Base-by-base conservation (phyloP, 2,113 vertebrate species). In the Limnothrissa miodon region DNA sequence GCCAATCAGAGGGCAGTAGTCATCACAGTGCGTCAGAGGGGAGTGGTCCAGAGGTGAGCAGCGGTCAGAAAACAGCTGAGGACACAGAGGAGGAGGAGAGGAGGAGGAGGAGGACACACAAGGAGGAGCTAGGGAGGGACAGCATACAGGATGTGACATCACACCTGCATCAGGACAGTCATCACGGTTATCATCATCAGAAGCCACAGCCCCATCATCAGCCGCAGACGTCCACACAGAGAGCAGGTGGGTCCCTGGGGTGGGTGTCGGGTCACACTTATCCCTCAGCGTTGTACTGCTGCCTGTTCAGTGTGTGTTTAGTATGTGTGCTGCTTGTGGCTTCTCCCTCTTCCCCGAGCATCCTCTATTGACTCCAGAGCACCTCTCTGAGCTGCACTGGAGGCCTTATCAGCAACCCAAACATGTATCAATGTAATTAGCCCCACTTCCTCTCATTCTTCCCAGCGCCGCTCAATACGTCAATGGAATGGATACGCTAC, bases 201-300 rank as follows among this genome's bases (percentile, higher is more conserved):
- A 82, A 82, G 59, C 80, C 85, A 36, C 81, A 86, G 83, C 62
- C 78, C 13, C 19, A 46, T 6, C 42, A 42, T 82, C 90, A 91
- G 81, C 87, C 89, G 5, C 66, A 82, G 19, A 80, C 62, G 3
- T 91, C 89, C 33, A 46, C 90, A 53, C 56, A 87, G 45, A 88
- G 78, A 91, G 78, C 91, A 92, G 93, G 94, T 94, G 89, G 33
- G 33, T 36, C 2, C 6, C 6, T n/a, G n/a, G n/a, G n/a, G n/a
- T n/a, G n/a, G n/a, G 42, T 42, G 42, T 42, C 6, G 2, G 6
- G 2, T 42, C 42, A 2, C 42, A 6, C 42, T 42, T 48, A 13
- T 48, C 15, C 46, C 15, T 15, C 21, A 21, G 51, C 0, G 51
- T 1, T 56, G 21, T 23, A 4, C 21, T 56, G 21, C 4, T 19